Evolutionary conservation across 1,140 invertebrate species (phyloP).

Genomic region (Phthorimaea operculella): DNA sequence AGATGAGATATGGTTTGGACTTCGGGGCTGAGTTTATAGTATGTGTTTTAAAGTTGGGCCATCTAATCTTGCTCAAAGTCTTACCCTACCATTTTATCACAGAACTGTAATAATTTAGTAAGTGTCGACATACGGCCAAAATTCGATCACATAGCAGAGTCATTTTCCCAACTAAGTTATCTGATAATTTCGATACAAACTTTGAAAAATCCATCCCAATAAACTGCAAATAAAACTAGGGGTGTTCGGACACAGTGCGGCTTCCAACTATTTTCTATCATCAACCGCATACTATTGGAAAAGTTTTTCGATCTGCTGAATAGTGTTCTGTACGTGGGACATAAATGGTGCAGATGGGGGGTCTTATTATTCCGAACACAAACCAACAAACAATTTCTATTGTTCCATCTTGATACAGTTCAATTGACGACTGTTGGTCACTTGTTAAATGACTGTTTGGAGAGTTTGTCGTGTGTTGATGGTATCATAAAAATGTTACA

Average conservation of each 20-base stretch:
- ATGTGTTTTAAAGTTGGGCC: too few species aligned
- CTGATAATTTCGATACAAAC: background rate
- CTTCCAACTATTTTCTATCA: slow-evolving; percentile 51
- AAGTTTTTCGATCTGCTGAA: slow-evolving; percentile 62
- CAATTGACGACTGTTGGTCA: slow-evolving; percentile 9
- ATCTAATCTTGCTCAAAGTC: too few species aligned
- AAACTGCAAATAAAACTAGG: slow-evolving; percentile 37
- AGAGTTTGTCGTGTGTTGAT: too few species aligned
- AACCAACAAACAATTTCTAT: slow-evolving; percentile 37
- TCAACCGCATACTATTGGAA: slow-evolving; percentile 52
- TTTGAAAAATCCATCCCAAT: background rate
- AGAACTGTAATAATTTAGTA: background rate
- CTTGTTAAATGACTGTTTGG: background rate
- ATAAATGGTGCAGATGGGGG: slow-evolving; percentile 44
- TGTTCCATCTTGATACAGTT: slow-evolving; percentile 26
- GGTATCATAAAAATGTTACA: too few species aligned
- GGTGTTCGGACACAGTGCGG: slow-evolving; percentile 25
- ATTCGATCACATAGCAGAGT: background rate
- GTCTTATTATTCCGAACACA: slow-evolving; percentile 39
- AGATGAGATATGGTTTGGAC: too few species aligned
- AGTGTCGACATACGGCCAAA: background rate
- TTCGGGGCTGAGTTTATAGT: too few species aligned
- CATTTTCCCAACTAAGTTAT: background rate
- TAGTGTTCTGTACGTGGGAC: slow-evolving; percentile 47
- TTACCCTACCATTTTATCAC: too few species aligned